These are phyloP conservation scores for Pelosia muscerda DNA, from an alignment of 2,888 invertebrate genomes.

Conservation along the genomic window DNA sequence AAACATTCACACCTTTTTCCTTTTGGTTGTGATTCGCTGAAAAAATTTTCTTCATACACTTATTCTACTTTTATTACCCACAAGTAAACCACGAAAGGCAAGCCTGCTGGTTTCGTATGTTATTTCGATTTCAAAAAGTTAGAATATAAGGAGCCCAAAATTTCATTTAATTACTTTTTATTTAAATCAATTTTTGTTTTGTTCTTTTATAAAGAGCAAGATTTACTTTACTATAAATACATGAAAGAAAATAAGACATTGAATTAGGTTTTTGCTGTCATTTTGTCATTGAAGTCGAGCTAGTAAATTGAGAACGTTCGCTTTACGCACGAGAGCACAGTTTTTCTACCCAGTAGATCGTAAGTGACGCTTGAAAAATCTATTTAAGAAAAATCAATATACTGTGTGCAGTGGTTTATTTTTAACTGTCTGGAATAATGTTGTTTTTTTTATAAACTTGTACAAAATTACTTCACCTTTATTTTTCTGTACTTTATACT, in stretches of 20 bases:
- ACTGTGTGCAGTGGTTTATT: constrained; percentile 11
- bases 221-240: not conserved
- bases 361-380: constrained; percentile 15
- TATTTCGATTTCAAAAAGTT: too few species aligned
- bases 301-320: constrained; percentile 6
- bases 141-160: too few species aligned
- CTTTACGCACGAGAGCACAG: constrained; percentile 13
- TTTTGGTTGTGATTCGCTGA: too few species aligned
- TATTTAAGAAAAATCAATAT: constrained; percentile 23
- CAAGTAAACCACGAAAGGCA: too few species aligned
- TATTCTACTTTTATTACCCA: too few species aligned
- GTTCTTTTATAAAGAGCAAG: not conserved
- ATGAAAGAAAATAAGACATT: not conserved
- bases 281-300: constrained; percentile 5
- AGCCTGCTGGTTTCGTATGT: not conserved
- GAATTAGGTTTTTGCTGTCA: not conserved
- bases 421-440: not conserved
- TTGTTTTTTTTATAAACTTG: not conserved
- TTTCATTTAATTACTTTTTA: too few species aligned
- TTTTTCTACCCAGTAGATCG: constrained; percentile 13
- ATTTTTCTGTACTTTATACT: not conserved
- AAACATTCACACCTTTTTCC: not conserved
- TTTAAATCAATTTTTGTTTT: too few species aligned
- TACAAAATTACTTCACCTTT: not conserved
- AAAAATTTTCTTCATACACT: too few species aligned